A percentile compares a stretch with the other conserved stretches of the same genome.
These are phyloP conservation scores for Polypedilum pembai DNA, from an alignment of 1,140 invertebrate genomes.

Conservation along the genomic window DNA sequence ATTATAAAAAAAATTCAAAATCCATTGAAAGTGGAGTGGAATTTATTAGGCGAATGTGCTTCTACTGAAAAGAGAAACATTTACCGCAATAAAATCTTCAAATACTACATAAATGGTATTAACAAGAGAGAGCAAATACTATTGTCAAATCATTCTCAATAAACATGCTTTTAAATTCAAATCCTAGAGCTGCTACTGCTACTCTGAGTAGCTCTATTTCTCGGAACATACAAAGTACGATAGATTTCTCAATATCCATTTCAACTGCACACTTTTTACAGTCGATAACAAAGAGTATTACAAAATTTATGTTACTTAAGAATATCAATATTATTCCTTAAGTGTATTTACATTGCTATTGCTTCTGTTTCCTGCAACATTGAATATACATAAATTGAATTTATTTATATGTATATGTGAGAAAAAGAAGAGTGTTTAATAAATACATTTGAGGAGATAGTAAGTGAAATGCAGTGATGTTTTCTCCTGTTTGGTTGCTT, in stretches of 20 bases:
- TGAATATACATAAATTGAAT: no score
- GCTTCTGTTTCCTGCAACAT: no score
- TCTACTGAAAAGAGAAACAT: no score
- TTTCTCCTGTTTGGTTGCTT: no score
- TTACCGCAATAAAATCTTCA: not conserved
- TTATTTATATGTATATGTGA: no score
- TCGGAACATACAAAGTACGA: not conserved
- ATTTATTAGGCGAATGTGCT: not conserved
- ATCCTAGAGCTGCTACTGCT: not conserved
- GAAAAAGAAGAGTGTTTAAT: no score
- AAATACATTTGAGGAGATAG: no score
- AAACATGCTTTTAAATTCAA: conserved; percentile 20
- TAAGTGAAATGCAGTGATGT: no score
- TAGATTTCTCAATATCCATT: not conserved
- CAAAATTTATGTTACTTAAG: not conserved
- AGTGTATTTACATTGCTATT: not conserved
- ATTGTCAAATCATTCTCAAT: conserved; percentile 20
- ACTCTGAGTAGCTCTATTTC: not conserved
- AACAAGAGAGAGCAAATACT: not conserved
- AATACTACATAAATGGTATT: not conserved
- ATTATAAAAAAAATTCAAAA: conserved; percentile 6
- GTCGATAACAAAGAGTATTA: not conserved
- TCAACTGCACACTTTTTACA: not conserved
- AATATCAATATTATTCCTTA: conserved; percentile 6
- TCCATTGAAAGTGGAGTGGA: not conserved